These are phyloP conservation scores for Nemapogon koenigi DNA, from an alignment of 2,888 invertebrate species.

Conservation along the genomic window DNA sequence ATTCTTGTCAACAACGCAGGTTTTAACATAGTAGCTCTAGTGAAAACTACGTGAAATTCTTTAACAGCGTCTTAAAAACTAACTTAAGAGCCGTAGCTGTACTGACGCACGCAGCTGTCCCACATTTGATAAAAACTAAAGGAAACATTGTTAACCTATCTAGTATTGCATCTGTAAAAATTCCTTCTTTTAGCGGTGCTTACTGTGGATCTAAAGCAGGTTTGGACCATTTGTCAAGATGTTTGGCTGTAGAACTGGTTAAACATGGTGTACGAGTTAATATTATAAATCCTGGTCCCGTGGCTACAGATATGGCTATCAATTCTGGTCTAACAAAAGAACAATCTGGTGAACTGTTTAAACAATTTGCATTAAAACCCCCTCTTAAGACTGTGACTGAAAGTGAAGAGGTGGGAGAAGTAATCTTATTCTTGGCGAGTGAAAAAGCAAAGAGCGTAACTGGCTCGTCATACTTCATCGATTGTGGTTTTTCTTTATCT, in stretches of 20 bases:
- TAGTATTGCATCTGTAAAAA: constrained; percentile 20
- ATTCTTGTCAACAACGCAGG: constrained; percentile 29
- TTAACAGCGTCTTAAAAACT: constrained; percentile 23
- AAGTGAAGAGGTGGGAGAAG: constrained; percentile 25
- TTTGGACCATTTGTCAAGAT: constrained; percentile 76
- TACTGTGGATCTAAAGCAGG: constrained; percentile 78
- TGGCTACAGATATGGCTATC: constrained; percentile 35
- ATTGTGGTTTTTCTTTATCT: constrained; percentile 18
- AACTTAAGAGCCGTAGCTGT: constrained; percentile 27
- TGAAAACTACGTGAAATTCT: constrained; percentile 21
- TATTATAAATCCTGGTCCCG: constrained; percentile 75
- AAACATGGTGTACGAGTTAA: constrained; percentile 69
- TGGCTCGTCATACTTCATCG: constrained; percentile 21
- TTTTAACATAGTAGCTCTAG: constrained; percentile 17
- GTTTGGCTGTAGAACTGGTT: constrained; percentile 70
- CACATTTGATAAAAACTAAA: constrained; percentile 22
- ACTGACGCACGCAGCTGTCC: constrained; percentile 21
- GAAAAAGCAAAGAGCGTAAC: constrained; percentile 31
- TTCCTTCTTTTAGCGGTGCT: constrained; percentile 7
- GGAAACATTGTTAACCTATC: constrained; percentile 30
- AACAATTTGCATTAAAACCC: constrained; percentile 16
- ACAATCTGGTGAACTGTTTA: constrained; percentile 18
- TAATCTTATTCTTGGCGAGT: constrained; percentile 27
- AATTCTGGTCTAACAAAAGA: constrained; percentile 37
- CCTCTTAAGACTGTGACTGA: constrained; percentile 22